phyloP scores from a whole-genome alignment of 2,113 vertebrate genomes.

The Cryptotis parvus region DNA sequence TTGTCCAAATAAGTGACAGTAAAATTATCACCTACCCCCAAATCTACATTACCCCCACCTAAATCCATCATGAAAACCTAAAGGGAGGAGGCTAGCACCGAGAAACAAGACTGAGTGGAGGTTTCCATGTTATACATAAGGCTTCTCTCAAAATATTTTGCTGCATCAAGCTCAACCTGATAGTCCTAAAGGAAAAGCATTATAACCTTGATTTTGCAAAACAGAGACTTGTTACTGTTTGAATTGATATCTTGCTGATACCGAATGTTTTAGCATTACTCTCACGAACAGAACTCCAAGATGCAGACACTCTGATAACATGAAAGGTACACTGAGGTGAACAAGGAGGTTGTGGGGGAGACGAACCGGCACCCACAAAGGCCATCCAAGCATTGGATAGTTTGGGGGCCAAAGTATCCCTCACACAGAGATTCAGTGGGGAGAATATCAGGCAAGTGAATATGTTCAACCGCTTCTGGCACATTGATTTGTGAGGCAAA shows the following conservation, averaged over 20 bases:
- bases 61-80: background rate
- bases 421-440: background rate
- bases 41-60: background rate
- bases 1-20: conserved; percentile 7
- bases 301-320: background rate
- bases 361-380: background rate
- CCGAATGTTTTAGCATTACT: background rate
- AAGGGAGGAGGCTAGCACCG: background rate
- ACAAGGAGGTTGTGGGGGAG: fast-evolving
- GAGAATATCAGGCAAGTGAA: background rate
- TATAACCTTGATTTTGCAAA: conserved; percentile 38
- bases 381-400: background rate
- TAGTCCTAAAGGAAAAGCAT: background rate
- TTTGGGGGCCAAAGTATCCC: background rate
- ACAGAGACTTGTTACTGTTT: background rate
- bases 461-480: background rate
- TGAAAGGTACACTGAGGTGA: background rate
- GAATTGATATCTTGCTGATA: background rate
- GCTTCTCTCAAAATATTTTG: conserved; percentile 30
- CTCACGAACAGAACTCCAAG: background rate
- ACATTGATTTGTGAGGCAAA: too few species aligned
- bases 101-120: background rate
- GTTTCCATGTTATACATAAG: background rate
- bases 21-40: background rate
- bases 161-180: background rate